phyloP scores from a whole-genome alignment of 2,797 vertebrate species.

The Ataeniobius toweri region DNA sequence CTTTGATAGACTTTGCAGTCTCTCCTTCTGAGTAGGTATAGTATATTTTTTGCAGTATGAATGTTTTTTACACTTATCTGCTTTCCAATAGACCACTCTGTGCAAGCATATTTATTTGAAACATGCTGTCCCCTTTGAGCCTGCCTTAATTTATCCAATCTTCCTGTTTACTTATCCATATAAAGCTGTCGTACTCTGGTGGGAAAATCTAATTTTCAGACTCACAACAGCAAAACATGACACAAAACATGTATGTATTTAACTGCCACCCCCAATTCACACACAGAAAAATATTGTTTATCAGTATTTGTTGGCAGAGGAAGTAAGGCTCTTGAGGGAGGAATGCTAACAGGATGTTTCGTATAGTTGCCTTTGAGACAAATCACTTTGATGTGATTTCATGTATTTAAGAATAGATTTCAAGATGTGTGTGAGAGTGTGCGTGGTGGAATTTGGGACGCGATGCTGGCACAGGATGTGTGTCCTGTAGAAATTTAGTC shows the following conservation, averaged over 20 bases:
- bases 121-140: not conserved
- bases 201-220: slow-evolving; percentile 14
- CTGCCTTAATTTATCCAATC: not conserved
- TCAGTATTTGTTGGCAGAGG: slow-evolving; percentile 48
- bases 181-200: slow-evolving; percentile 12
- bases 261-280: slow-evolving; percentile 1
- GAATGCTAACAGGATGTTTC: slow-evolving; percentile 74
- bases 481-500: slow-evolving; percentile 1
- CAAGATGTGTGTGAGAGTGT: slow-evolving; percentile 59
- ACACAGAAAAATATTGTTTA: slow-evolving; percentile 30
- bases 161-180: slow-evolving; percentile 14
- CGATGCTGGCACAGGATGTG: slow-evolving; percentile 51
- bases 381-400: slow-evolving; percentile 43
- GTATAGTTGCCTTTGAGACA: slow-evolving; percentile 41
- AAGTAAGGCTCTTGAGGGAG: slow-evolving; percentile 61
- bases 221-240: slow-evolving; percentile 16
- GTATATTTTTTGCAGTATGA: not conserved
- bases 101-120: not conserved
- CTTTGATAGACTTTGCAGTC: not conserved
- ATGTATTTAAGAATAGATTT: slow-evolving; percentile 69
- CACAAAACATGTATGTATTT: slow-evolving; percentile 6
- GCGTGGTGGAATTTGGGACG: slow-evolving; percentile 30
- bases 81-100: not conserved
- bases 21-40: not conserved
- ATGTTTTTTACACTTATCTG: not conserved